Base-by-base conservation (phyloP, 2,113 vertebrate genomes). In the Tachuris rubrigastra region DNA sequence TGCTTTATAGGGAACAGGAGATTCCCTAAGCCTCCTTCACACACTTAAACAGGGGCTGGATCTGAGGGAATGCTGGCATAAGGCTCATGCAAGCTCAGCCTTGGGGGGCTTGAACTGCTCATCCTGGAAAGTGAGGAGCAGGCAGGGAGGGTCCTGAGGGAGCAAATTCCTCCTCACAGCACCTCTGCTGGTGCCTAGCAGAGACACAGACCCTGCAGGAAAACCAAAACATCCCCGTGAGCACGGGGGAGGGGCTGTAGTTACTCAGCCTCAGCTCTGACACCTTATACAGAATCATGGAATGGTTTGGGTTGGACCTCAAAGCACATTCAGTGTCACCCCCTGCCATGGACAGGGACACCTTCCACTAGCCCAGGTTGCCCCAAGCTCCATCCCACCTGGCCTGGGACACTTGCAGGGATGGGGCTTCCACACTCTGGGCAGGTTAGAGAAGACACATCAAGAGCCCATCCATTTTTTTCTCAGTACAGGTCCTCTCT, bases 231-330 rank as follows among this genome's bases (percentile, higher is more conserved):
- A 41, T 2, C 39, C 33, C 3, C 0, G 42, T 3, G 73, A 59
- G 67, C 42, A 3, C 39, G 5, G 55, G 18, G 31, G 68, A 56
- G 53, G 68, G 31, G 25, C 62, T 5, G 5, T 2, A 20, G 37
- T 3, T n/a, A 31, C 1, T 0, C 9, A 11, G 37, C 28, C 28
- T 44, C 71, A 8, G 18, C 33, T 85, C 55, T 30, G 53, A 39
- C 30, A 4, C 9, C 59, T 56, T 25, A 0, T 5, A 16, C 7
- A 4, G 19, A 55, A 41, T 9, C 66, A 3, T 21, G 13, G 8
- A 4, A 1, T 1, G 14, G 14, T 4, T 8, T 12, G 50, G 42
- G 50, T 0, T 3, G 19, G 65, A n/a, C 14, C 28, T 1, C 0
- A 55, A 0, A 71, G 0, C 33, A 5, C 65, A 7, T 0, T 23